phyloP scores from a whole-genome alignment of 2,888 invertebrate species.

The Oxytorus armatus region DNA sequence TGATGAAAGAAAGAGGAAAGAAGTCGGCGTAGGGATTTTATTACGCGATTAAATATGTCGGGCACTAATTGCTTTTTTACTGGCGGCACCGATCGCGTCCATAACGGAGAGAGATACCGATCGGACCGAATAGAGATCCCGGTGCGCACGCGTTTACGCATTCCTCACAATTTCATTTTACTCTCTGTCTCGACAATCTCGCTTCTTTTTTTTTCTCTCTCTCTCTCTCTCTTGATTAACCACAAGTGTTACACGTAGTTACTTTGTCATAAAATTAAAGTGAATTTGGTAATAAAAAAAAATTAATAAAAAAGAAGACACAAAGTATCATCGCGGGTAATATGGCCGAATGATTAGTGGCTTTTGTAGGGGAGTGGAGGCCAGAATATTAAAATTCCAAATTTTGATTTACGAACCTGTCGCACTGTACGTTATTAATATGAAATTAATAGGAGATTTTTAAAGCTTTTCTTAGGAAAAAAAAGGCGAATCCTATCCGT shows the following conservation, averaged over 20 bases:
- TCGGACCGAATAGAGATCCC: conserved; percentile 63
- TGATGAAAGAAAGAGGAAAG: conserved; percentile 36
- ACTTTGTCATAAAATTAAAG: conserved; percentile 63
- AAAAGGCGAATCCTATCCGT: conserved; percentile 3
- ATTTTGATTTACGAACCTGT: conserved; percentile 57
- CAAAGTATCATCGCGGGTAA: conserved; percentile 40
- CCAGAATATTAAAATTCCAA: too few relatives aligned
- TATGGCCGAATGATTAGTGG: conserved; percentile 37
- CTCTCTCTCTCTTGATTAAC: conserved; percentile 45
- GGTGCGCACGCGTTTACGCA: conserved; percentile 60
- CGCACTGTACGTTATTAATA: conserved; percentile 35
- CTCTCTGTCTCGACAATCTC: conserved; percentile 30
- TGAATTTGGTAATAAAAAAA: conserved; percentile 59
- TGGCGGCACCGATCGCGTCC: conserved; percentile 66
- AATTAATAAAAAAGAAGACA: too few relatives aligned
- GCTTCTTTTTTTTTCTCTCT: conserved; percentile 46
- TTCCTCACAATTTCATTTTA: conserved; percentile 50
- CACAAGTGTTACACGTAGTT: conserved; percentile 65
- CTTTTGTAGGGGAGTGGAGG: conserved; percentile 1
- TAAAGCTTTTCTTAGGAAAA: conserved; percentile 24
- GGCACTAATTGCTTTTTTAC: conserved; percentile 78
- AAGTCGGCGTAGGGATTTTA: conserved; percentile 73
- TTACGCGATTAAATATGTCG: conserved; percentile 78
- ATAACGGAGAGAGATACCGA: conserved; percentile 55
- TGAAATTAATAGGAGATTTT: conserved; percentile 47